Evolutionary conservation across 1,140 invertebrate genomes (phyloP).

Genomic region (Drosophila obscura): DNA sequence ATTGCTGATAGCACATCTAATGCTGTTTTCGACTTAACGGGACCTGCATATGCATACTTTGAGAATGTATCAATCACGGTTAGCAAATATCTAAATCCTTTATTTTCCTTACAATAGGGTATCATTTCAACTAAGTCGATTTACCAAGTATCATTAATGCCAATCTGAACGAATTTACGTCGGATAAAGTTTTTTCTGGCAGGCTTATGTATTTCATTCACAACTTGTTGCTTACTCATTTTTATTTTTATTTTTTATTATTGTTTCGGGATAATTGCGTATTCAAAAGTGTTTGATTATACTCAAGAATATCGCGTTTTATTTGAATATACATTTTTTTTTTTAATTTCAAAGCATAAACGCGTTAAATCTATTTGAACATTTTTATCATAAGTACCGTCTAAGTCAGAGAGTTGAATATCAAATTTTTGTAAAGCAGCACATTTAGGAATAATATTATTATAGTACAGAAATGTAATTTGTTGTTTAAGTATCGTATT

Average conservation of each 20-base stretch:
- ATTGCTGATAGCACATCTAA: not conserved
- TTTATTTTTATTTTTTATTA: not conserved
- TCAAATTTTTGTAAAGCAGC: not conserved
- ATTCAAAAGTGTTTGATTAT: not conserved
- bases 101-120: conserved; percentile 2
- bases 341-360: conserved; percentile 12
- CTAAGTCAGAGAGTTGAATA: conserved; percentile 3
- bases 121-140: conserved; percentile 10
- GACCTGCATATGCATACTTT: not conserved
- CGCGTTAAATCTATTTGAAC: conserved; percentile 5
- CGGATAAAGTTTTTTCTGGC: not conserved
- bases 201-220: conserved; percentile 13
- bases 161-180: conserved; percentile 7
- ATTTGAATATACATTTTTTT: conserved; percentile 6
- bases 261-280: not conserved
- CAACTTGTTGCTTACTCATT: not conserved
- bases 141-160: conserved; percentile 10
- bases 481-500: too few relatives aligned
- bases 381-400: conserved; percentile 1
- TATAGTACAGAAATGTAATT: not conserved
- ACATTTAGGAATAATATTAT: conserved; percentile 10
- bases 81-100: not conserved
- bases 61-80: conserved; percentile 15
- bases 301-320: not conserved
- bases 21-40: conserved; percentile 8